These are phyloP conservation scores for Apostichopus leukothele DNA, from an alignment of 53 echinoderm and acorn worm genomes.

Conservation along the genomic window DNA sequence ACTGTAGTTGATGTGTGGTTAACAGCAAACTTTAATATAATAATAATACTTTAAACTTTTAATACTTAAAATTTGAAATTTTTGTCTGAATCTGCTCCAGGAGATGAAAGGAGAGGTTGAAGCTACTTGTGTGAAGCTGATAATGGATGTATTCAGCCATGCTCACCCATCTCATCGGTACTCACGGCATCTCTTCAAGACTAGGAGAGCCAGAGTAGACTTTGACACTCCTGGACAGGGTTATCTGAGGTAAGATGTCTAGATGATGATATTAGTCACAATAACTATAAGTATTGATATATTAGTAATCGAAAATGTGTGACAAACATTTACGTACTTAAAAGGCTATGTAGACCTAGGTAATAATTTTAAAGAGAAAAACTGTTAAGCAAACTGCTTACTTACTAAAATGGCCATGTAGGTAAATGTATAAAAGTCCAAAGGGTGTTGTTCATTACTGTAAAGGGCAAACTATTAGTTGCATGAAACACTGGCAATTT, in stretches of 20 bases:
- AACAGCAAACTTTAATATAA: too few relatives aligned
- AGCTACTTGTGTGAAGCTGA: slow-evolving; percentile 39
- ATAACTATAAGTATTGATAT: too few relatives aligned
- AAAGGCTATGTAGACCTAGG: too few relatives aligned
- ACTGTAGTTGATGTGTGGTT: too few relatives aligned
- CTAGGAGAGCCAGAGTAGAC: neutral
- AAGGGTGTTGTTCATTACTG: too few relatives aligned
- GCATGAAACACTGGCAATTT: slow-evolving; percentile 14
- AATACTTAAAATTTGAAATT: neutral
- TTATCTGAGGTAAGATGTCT: slow-evolving; percentile 73
- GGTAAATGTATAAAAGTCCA: too few relatives aligned
- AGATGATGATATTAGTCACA: too few relatives aligned
- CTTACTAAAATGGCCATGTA: neutral
- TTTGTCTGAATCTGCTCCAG: neutral
- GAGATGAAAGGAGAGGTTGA: slow-evolving; percentile 14
- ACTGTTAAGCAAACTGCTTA: too few relatives aligned
- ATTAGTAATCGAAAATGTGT: too few relatives aligned
- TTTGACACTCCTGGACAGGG: slow-evolving; percentile 73
- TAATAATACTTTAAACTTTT: too few relatives aligned
- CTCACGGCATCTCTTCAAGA: slow-evolving; percentile 31
- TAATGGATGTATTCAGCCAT: slow-evolving; percentile 69
- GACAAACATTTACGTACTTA: too few relatives aligned
- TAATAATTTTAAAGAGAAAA: too few relatives aligned
- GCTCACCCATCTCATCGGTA: slow-evolving; percentile 65
- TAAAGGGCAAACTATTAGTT: neutral